Evolutionary conservation across 1,140 invertebrate genomes (phyloP), one percentile per base, ranked within the genome.

Genomic region (Drosophila arawakana): DNA sequence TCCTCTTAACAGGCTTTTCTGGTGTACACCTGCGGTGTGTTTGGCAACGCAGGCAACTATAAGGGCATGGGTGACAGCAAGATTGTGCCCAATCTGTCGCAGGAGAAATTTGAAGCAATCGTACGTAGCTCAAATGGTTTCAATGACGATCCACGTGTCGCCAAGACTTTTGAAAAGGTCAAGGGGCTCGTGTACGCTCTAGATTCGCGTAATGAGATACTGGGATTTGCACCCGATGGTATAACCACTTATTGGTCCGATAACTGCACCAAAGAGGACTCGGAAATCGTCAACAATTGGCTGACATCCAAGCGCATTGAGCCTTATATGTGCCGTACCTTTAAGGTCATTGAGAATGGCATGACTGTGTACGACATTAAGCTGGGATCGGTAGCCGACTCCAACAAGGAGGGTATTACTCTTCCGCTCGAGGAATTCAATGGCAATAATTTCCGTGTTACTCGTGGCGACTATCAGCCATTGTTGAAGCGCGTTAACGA

Each of bases 31-130:
- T 95, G 95, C 90, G 97, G 96, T 2, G 90, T 98, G 35, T 97
- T 97, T 90, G 94, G 95, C 18, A 98, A 98, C 92, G 94, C 95
- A 89, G 98, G 98, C 30, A 99, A 99, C 93, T 99, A 99, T 92
- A 98, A 98, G 92, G 95, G 93, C 13, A 98, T 98, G 94, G 98
- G 98, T 8, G 98, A 99, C 92, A 96, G 95, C 35, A 99, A 99
- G 93, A 96, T 99, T 86, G 95, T 99, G 80, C 98, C 98, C 10
- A 96, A 96, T 89, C 91, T 99, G n/a, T 91, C 95, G 1, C 93
- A 94, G 85, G 94, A 95, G 0, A 95, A 96, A 77, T 95, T 98
- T 81, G 96, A 96, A 88, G 80, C 90, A 2, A 93, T 98, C 57
- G 90, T 98, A 0, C 94, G 95, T 81, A 90, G 93, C 2, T 96